Base-by-base conservation (phyloP, 2,888 invertebrate genomes). In the Macrosiphum euphorbiae region DNA sequence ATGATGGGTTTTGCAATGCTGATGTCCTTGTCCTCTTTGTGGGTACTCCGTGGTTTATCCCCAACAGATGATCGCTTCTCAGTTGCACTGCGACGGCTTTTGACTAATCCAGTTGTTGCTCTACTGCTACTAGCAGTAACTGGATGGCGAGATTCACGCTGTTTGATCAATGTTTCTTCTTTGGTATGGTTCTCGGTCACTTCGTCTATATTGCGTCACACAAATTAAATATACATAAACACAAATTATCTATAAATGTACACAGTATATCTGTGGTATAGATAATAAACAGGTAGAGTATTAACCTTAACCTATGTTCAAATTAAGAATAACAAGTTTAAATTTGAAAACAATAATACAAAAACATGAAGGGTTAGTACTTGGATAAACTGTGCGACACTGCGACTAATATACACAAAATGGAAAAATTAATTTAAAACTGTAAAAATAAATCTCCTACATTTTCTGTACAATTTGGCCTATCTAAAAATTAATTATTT, bases 211-310 rank as follows among this genome's bases (percentile, higher is more conserved):
- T 94, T 87, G 44, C 94, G 94, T 94, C 50, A 94, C 86, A 94
- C 94, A 94, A 94, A 94, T 94, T 94, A 94, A 94, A 94, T 90
- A 94, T 67, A 90, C 94, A 94, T 94, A 94, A 94, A 94, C 50
- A 94, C 58, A 94, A 87, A 86, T 47, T 44, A 86, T 47, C 41
- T 47, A 47, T 86, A 28, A 44, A 47, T 44, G 26, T 47, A 86
- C 86, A 13, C 86, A 86, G 28, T 78, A 55, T 47, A 84, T 58
- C 61, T 85, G 58, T 35, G 16, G 44, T 84, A 92, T n/a, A 41
- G 67, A 41, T 94, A 61, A 61, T 50, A 44, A 90, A 35, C 35
- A 85, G 0, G n/a, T 89, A 7, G 50, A 61, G 20, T 20, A 90
- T 90, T 41, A 87, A 67, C 67, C 90, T 90, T 44, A 87, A 67